Conservation (phyloP, 2,888 invertebrate species). For the Pasiphila rectangulata region DNA sequence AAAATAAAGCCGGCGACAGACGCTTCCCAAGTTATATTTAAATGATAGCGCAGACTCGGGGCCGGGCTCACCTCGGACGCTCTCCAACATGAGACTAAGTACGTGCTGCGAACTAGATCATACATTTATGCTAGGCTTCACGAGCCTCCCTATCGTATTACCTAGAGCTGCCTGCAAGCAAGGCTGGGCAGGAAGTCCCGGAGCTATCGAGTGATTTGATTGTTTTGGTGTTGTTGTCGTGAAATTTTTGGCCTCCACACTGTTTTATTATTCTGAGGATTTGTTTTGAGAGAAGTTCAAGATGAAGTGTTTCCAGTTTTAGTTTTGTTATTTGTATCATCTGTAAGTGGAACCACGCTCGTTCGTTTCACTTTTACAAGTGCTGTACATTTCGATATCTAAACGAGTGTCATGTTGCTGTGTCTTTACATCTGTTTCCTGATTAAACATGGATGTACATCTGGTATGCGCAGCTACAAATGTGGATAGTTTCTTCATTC, state of each 20-base stretch:
- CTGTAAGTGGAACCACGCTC: constrained; percentile 29
- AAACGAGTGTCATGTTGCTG: constrained; percentile 18
- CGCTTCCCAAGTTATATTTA: constrained; percentile 77
- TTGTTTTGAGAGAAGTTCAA: constrained; percentile 52
- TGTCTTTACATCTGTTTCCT: constrained; percentile 20
- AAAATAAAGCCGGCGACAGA: constrained; percentile 79
- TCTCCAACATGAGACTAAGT: constrained; percentile 75
- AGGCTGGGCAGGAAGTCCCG: constrained; percentile 27
- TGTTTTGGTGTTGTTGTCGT: constrained; percentile 34
- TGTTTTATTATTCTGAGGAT: constrained; percentile 48
- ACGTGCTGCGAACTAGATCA: constrained; percentile 62
- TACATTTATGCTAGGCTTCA: constrained; percentile 45
- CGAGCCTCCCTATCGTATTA: constrained; percentile 41
- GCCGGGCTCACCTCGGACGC: constrained; percentile 65
- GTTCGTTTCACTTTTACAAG: constrained; percentile 11
- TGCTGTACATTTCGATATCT: constrained; percentile 22
- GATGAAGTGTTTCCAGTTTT: constrained; percentile 57
- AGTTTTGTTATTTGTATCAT: constrained; percentile 44
- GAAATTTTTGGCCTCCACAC: constrained; percentile 20
- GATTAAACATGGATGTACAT: constrained; percentile 19
- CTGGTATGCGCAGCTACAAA: constrained; percentile 10
- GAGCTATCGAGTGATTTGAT: constrained; percentile 33
- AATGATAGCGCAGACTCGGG: constrained; percentile 73
- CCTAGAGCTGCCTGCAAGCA: constrained; percentile 28
- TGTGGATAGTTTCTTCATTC: constrained; percentile 21